phyloP scores from a whole-genome alignment of 2,113 vertebrate genomes.

The Ammodytes dubius region DNA sequence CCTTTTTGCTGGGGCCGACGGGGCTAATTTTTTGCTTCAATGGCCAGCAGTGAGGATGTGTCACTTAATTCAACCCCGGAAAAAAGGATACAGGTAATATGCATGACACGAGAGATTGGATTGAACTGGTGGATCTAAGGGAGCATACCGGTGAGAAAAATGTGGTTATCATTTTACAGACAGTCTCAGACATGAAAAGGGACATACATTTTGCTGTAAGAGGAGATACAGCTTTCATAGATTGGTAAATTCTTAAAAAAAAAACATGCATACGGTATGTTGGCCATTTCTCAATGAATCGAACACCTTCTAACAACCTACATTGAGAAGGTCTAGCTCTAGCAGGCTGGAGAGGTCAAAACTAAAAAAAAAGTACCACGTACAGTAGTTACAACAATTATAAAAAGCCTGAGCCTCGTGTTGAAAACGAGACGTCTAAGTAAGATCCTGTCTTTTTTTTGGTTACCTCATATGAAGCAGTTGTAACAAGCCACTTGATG shows the following conservation, averaged over 20 bases:
- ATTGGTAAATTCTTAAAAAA: background rate
- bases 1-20: constrained; percentile 84
- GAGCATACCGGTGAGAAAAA: constrained; percentile 24
- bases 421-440: background rate
- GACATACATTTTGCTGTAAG: constrained; percentile 6
- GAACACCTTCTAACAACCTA: background rate
- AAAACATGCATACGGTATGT: too few species aligned
- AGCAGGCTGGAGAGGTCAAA: background rate
- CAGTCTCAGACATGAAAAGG: background rate
- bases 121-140: constrained; percentile 67
- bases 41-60: constrained; percentile 87
- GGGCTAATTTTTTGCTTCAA: constrained; percentile 90
- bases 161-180: constrained; percentile 17
- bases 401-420: too few species aligned
- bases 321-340: background rate
- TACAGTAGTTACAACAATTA: too few species aligned
- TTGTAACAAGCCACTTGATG: background rate
- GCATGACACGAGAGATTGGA: constrained; percentile 71
- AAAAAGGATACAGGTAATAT: constrained; percentile 79
- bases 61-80: constrained; percentile 87
- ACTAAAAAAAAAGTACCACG: background rate
- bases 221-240: background rate
- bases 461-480: background rate
- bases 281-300: background rate
- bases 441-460: background rate